Evolutionary conservation across 2,113 vertebrate genomes (phyloP).

Genomic region (Epinephelus lanceolatus): DNA sequence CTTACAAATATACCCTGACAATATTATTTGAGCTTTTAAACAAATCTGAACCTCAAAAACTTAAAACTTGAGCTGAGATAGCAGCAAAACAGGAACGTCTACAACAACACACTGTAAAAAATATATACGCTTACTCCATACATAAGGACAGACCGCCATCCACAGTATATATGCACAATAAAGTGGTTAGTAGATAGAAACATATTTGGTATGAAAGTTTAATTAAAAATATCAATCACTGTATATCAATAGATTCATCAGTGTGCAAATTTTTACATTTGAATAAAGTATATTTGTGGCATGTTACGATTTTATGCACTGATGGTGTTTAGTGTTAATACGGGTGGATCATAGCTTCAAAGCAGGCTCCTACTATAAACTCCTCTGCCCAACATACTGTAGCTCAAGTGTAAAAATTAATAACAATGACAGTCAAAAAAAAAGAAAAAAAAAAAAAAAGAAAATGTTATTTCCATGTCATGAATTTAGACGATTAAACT

Average conservation of each 20-base stretch:
- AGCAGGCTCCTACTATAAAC: not conserved
- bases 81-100: slow-evolving; percentile 76
- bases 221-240: slow-evolving; percentile 54
- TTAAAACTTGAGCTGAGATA: slow-evolving; percentile 49
- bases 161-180: slow-evolving; percentile 75
- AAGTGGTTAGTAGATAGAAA: slow-evolving; percentile 71
- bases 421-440: not conserved
- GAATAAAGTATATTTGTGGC: slow-evolving; percentile 29
- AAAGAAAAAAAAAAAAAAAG: not conserved
- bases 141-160: slow-evolving; percentile 42
- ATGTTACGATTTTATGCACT: slow-evolving; percentile 19
- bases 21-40: slow-evolving; percentile 21
- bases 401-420: slow-evolving; percentile 10
- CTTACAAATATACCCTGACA: slow-evolving; percentile 24
- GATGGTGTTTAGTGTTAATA: not conserved
- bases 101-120: slow-evolving; percentile 40
- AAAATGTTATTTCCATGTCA: not conserved
- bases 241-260: slow-evolving; percentile 13
- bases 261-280: slow-evolving; percentile 40
- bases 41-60: slow-evolving; percentile 29
- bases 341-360: not conserved
- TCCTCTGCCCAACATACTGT: not conserved
- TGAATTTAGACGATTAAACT: not conserved
- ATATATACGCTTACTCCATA: slow-evolving; percentile 40
- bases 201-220: slow-evolving; percentile 65